These are phyloP conservation scores for Grammomys surdaster DNA, from an alignment of 2,113 vertebrate species.

Conservation along the genomic window DNA sequence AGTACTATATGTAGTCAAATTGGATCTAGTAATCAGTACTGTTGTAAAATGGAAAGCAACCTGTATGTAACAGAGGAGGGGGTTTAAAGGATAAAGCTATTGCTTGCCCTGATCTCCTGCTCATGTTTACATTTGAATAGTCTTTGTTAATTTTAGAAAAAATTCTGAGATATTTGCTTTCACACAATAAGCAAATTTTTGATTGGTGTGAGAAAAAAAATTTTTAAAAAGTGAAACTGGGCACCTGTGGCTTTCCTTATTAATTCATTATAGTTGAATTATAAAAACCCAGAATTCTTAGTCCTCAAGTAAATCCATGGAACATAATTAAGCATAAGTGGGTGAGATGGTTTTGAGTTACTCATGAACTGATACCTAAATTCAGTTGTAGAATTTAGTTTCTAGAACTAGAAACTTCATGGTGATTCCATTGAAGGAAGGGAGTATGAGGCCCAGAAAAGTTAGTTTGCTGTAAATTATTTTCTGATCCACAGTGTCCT, in stretches of 20 bases:
- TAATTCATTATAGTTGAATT: neutral
- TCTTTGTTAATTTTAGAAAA: slow-evolving; percentile 45
- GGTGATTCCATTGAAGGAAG: neutral
- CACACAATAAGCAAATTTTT: neutral
- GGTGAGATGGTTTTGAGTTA: neutral
- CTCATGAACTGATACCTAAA: neutral
- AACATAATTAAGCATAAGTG: slow-evolving; percentile 1
- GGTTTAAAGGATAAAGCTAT: neutral
- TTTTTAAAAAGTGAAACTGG: slow-evolving; percentile 44
- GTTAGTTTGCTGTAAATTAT: neutral
- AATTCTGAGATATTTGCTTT: neutral
- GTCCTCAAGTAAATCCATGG: slow-evolving; percentile 23
- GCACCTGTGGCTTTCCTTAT: neutral
- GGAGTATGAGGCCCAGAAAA: neutral
- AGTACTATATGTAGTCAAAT: slow-evolving; percentile 47
- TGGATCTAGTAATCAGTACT: slow-evolving; percentile 55
- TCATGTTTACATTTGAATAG: slow-evolving; percentile 16
- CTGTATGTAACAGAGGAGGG: neutral
- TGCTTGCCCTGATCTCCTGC: neutral
- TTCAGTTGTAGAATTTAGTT: neutral
- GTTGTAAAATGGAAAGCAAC: slow-evolving; percentile 30
- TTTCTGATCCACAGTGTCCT: neutral
- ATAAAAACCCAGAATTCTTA: neutral
- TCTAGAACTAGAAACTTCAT: slow-evolving; percentile 30
- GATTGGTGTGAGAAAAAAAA: neutral